Conservation (phyloP, 2,888 invertebrate genomes). For the Folsomia manolachei region DNA sequence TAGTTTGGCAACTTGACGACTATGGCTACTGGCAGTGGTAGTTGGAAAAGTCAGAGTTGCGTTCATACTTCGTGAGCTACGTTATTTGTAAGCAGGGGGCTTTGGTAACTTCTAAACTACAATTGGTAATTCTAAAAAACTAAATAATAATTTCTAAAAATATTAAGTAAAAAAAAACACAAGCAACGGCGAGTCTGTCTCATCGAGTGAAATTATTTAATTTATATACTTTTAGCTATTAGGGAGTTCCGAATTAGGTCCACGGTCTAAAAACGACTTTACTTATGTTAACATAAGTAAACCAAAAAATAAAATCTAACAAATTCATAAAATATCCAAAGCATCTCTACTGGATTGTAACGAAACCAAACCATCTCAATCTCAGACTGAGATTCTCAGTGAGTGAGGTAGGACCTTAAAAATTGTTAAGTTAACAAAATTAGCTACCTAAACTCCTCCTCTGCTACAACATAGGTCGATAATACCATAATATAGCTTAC, state of each 20-base stretch:
- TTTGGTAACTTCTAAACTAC: conserved; percentile 7
- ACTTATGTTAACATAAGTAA: too few relatives aligned
- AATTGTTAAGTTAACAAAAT: neutral
- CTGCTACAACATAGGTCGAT: neutral
- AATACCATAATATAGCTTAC: too few relatives aligned
- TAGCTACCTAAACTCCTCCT: neutral
- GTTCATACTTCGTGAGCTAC: conserved; percentile 2
- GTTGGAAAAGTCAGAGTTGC: neutral
- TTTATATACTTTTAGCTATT: neutral
- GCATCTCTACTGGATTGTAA: neutral
- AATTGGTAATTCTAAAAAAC: conserved; percentile 7
- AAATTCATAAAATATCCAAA: too few relatives aligned
- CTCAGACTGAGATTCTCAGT: too few relatives aligned
- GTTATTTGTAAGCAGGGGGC: conserved; percentile 8
- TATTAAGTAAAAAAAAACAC: neutral
- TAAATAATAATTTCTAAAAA: neutral
- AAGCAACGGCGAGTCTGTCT: conserved; percentile 4
- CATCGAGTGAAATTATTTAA: conserved; percentile 10
- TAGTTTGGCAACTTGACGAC: neutral
- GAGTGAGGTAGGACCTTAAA: neutral
- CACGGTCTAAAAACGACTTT: neutral
- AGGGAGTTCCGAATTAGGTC: conserved; percentile 3
- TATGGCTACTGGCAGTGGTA: neutral
- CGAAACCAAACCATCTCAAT: neutral
- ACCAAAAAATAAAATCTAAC: too few relatives aligned